phyloP scores from a whole-genome alignment of 2,888 invertebrate species.

The Tetanocera ferruginea region DNA sequence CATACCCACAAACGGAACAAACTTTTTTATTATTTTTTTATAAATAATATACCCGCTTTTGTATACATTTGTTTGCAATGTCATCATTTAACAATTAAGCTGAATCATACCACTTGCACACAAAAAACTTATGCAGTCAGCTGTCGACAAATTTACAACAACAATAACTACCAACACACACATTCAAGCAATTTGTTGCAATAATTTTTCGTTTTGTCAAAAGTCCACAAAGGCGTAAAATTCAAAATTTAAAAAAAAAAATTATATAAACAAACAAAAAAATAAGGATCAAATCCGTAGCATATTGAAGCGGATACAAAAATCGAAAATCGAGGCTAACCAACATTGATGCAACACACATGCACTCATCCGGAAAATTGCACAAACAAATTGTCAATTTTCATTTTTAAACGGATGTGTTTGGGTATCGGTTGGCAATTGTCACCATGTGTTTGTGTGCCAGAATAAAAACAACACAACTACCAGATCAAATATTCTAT shows the following conservation, averaged over 20 bases:
- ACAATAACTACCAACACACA: slow-evolving; percentile 29
- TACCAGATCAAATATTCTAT: slow-evolving; percentile 48
- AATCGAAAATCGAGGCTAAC: slow-evolving; percentile 30
- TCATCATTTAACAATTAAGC: slow-evolving; percentile 15
- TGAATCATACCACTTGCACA: neutral
- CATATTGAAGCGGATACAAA: slow-evolving; percentile 2
- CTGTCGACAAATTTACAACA: slow-evolving; percentile 21
- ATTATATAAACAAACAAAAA: slow-evolving; percentile 15
- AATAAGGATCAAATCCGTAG: slow-evolving; percentile 16
- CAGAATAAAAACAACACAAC: slow-evolving; percentile 5
- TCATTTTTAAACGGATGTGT: slow-evolving; percentile 58
- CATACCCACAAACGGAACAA: too few relatives aligned
- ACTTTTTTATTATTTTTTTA: too few relatives aligned
- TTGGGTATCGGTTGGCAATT: slow-evolving; percentile 61
- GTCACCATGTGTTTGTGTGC: slow-evolving; percentile 57
- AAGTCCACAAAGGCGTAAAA: slow-evolving; percentile 46
- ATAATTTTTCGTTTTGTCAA: slow-evolving; percentile 51
- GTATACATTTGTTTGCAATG: neutral
- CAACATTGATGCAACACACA: slow-evolving; percentile 33
- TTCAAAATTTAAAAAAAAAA: slow-evolving; percentile 38
- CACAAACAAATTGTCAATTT: slow-evolving; percentile 60
- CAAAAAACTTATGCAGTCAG: neutral
- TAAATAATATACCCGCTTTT: too few relatives aligned
- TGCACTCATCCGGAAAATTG: slow-evolving; percentile 53
- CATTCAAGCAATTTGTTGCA: slow-evolving; percentile 50